Conservation (phyloP, 2,797 vertebrate genomes). For the Peromyscus eremicus region DNA sequence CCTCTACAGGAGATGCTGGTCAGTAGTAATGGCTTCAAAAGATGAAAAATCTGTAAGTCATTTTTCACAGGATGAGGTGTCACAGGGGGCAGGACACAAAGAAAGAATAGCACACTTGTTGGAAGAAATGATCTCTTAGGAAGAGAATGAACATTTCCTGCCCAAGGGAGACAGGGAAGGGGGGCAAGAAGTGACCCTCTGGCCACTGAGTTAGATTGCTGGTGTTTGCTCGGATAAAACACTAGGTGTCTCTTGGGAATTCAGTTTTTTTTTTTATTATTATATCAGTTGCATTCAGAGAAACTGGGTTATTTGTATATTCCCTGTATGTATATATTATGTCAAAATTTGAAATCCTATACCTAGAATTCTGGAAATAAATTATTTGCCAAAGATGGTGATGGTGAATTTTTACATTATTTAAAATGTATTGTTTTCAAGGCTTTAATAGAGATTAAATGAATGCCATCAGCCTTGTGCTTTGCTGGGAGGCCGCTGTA, state of each 20-base stretch:
- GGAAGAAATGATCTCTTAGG: constrained; percentile 78
- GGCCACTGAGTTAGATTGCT: constrained; percentile 14
- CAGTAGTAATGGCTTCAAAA: constrained; percentile 82
- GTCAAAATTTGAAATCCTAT: constrained; percentile 60
- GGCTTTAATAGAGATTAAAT: constrained; percentile 76
- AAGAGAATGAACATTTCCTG: constrained; percentile 76
- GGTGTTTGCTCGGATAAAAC: constrained; percentile 40
- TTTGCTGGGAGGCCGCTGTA: constrained; percentile 71
- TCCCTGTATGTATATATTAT: constrained; percentile 36
- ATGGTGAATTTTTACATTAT: constrained; percentile 70
- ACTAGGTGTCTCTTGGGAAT: constrained; percentile 63
- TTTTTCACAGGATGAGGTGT: constrained; percentile 81
- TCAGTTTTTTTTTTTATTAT: constrained; percentile 34
- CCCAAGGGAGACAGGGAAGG: neutral
- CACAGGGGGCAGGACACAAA: constrained; percentile 72
- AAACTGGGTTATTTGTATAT: constrained; percentile 50
- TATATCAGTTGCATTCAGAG: constrained; percentile 18
- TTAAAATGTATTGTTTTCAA: constrained; percentile 74
- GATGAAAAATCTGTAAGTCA: constrained; percentile 83
- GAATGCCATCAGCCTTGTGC: constrained; percentile 49
- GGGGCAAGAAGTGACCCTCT: neutral
- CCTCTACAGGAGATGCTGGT: constrained; percentile 60
- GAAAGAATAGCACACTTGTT: constrained; percentile 76
- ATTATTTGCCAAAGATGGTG: constrained; percentile 60
- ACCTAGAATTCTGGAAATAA: constrained; percentile 48